Evolutionary conservation across 2,113 vertebrate genomes (phyloP).

Genomic region (Sylvicapra grimmia): DNA sequence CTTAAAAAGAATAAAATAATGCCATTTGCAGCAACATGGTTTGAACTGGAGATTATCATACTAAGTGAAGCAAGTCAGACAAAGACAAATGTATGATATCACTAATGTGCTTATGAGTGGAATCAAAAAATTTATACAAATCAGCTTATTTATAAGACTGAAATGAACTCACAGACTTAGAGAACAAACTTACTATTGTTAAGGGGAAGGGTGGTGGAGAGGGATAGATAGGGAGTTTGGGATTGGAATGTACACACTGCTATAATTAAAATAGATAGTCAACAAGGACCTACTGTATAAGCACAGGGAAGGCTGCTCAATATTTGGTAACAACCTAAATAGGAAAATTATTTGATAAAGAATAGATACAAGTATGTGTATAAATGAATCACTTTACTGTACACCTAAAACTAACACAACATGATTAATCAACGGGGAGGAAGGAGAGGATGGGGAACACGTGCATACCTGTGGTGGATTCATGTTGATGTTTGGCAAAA

Average conservation of each 20-base stretch:
- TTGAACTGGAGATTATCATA: neutral
- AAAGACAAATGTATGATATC: neutral
- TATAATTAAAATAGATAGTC: neutral
- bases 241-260: neutral
- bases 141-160: neutral
- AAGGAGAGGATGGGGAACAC: no score
- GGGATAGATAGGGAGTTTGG: neutral
- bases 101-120: neutral
- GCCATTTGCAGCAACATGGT: neutral
- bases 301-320: neutral
- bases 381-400: neutral
- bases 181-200: neutral
- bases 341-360: neutral
- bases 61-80: neutral
- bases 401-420: neutral
- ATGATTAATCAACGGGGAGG: neutral
- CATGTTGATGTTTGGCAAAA: no score
- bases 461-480: no score
- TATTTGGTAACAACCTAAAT: neutral
- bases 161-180: neutral
- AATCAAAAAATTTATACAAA: neutral
- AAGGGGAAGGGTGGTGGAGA: neutral
- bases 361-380: neutral
- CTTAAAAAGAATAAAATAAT: neutral
- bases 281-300: neutral